Conservation (phyloP, 2,113 vertebrate genomes). For the Telmatochromis bifrenatus region DNA sequence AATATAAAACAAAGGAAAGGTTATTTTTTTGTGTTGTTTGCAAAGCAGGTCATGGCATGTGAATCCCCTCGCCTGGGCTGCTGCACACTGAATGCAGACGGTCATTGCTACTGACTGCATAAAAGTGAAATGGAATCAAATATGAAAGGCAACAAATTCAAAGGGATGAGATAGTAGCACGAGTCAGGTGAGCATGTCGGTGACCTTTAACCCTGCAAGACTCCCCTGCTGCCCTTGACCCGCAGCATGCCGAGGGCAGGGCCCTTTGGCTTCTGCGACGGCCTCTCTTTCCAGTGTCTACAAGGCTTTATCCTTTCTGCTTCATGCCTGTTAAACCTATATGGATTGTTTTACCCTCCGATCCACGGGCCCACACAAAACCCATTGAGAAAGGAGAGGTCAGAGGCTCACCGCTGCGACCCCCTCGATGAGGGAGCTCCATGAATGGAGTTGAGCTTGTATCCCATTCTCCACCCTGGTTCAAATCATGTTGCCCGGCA, state of each 20-base stretch:
- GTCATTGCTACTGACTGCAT: background rate
- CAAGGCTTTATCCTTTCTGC: slow-evolving; percentile 28
- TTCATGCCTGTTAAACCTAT: slow-evolving; percentile 59
- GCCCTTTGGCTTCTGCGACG: slow-evolving; percentile 13
- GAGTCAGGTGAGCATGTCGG: slow-evolving; percentile 5
- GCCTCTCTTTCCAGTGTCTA: slow-evolving; percentile 7
- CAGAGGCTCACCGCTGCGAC: slow-evolving; percentile 38
- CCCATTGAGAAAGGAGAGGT: slow-evolving; percentile 48
- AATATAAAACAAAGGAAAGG: slow-evolving; percentile 16
- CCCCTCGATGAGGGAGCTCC: background rate
- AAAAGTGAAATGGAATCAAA: background rate
- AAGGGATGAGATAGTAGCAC: background rate
- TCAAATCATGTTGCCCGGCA: slow-evolving; percentile 18
- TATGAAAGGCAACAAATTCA: background rate
- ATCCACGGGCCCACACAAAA: slow-evolving; percentile 51
- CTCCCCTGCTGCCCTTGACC: slow-evolving; percentile 33
- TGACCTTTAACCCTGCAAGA: slow-evolving; percentile 23
- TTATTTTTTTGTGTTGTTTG: slow-evolving; percentile 35
- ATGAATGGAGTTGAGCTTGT: slow-evolving; percentile 35
- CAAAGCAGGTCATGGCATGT: slow-evolving; percentile 57
- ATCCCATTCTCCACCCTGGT: slow-evolving; percentile 45
- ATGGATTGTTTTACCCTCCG: slow-evolving; percentile 48
- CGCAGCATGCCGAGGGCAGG: background rate
- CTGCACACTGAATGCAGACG: background rate
- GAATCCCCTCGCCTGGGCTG: slow-evolving; percentile 55